Evolutionary conservation across 2,113 vertebrate genomes (phyloP).

Genomic region (Dinomys branickii): DNA sequence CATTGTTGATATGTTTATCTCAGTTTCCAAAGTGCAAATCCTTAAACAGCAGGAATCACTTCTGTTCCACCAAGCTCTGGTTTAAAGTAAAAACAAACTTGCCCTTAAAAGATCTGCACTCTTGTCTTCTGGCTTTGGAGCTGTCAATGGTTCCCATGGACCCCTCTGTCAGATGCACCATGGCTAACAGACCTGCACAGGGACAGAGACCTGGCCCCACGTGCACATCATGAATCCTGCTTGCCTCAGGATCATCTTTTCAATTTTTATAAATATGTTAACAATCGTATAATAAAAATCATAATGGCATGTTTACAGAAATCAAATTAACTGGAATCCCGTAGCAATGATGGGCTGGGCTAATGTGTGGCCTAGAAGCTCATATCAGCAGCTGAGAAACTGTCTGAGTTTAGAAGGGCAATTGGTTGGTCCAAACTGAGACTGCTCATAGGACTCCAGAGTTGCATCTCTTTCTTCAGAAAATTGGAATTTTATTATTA

Average conservation of each 20-base stretch:
- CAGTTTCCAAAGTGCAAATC: background rate
- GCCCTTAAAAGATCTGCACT: background rate
- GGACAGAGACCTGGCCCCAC: background rate
- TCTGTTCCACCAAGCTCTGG: background rate
- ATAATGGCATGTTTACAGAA: background rate
- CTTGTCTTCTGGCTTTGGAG: background rate
- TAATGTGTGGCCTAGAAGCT: background rate
- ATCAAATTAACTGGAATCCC: background rate
- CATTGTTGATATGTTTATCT: background rate
- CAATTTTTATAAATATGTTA: background rate
- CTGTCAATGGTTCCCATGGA: accelerated
- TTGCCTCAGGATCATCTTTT: background rate
- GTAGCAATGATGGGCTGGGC: background rate
- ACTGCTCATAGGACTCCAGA: background rate
- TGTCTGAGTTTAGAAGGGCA: background rate
- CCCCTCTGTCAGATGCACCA: no score
- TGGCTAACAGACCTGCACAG: background rate
- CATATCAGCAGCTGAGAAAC: background rate
- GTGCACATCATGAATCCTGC: background rate
- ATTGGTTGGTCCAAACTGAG: background rate
- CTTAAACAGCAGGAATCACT: background rate
- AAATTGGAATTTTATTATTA: constrained; percentile 33
- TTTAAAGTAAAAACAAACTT: background rate
- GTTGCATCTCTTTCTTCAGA: background rate
- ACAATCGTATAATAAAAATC: background rate